These are phyloP conservation scores for Acanthosepion esculentum DNA, from an alignment of 2,888 invertebrate genomes.

Conservation along the genomic window DNA sequence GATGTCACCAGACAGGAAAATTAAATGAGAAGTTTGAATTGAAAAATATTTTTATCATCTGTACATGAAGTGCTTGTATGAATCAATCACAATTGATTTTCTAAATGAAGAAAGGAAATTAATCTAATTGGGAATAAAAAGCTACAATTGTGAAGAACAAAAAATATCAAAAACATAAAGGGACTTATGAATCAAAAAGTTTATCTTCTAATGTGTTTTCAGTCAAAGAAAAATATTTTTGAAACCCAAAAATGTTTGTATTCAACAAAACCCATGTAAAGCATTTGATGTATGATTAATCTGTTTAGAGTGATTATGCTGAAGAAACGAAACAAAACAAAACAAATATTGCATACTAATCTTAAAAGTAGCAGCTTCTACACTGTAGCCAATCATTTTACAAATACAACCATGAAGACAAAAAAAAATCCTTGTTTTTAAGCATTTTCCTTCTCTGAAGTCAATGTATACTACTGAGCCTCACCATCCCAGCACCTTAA, in stretches of 20 bases:
- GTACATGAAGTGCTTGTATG: background rate
- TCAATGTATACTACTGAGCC: too few species aligned
- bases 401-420: too few species aligned
- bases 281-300: too few species aligned
- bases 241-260: background rate
- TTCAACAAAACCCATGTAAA: background rate
- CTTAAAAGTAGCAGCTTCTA: too few species aligned
- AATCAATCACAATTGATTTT: conserved; percentile 1
- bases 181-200: background rate
- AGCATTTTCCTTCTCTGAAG: too few species aligned
- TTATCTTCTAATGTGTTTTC: background rate
- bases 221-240: background rate
- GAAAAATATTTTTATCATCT: background rate
- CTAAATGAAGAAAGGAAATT: background rate
- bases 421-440: too few species aligned
- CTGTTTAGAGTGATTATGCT: background rate
- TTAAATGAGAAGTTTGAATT: background rate
- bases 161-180: background rate
- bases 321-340: background rate
- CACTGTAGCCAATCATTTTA: too few species aligned
- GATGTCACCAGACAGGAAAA: background rate
- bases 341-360: too few species aligned
- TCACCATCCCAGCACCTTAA: too few species aligned
- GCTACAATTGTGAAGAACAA: background rate
- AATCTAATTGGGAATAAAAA: background rate